phyloP scores from a whole-genome alignment of 2,797 vertebrate genomes.

The Xiphorhynchus erythropygius region DNA sequence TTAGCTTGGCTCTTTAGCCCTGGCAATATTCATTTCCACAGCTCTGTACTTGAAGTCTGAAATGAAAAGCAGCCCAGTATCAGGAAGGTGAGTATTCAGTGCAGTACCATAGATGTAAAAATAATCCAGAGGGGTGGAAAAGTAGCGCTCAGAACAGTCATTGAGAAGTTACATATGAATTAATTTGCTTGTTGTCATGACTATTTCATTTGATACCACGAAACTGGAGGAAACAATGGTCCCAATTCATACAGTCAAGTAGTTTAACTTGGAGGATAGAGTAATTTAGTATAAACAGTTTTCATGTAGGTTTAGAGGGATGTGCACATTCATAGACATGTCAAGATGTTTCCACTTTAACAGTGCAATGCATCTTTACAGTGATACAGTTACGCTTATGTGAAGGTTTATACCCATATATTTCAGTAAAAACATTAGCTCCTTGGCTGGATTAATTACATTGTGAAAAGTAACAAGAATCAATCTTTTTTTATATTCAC shows the following conservation, averaged over 20 bases:
- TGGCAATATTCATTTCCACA: neutral
- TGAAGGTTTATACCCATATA: neutral
- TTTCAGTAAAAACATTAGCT: neutral
- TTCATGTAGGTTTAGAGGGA: neutral
- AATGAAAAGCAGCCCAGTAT: neutral
- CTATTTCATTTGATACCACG: neutral
- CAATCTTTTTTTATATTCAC: neutral
- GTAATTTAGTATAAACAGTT: neutral
- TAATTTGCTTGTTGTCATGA: neutral
- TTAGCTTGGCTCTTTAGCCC: neutral
- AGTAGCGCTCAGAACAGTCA: neutral
- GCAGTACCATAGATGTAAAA: neutral
- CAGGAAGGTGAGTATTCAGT: neutral
- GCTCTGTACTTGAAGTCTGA: neutral
- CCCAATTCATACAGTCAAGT: neutral
- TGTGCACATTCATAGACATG: neutral
- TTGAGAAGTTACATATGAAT: neutral
- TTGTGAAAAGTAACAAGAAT: neutral
- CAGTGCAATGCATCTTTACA: neutral
- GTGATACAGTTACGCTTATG: neutral
- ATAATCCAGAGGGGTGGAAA: neutral
- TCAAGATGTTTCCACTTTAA: neutral
- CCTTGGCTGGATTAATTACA: neutral
- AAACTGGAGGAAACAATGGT: slow-evolving; percentile 19
- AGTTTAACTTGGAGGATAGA: neutral